Conservation (phyloP, 1,140 invertebrate species). For the Lepidostoma basale region DNA sequence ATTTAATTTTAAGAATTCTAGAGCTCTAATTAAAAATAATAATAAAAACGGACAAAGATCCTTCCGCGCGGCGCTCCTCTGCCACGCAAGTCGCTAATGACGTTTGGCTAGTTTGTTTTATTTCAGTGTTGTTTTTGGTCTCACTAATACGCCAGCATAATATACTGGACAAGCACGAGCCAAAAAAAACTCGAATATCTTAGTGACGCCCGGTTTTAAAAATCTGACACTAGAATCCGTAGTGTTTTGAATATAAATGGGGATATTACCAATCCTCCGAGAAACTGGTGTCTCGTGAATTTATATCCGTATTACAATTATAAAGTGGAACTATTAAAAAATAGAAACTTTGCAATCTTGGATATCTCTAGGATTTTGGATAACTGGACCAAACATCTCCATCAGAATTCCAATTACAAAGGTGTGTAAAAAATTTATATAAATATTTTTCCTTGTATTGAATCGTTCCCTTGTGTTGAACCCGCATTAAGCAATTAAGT, state of each 20-base stretch:
- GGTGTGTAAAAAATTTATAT: too few species aligned
- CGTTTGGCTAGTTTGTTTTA: conserved; percentile 21
- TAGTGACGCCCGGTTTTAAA: conserved; percentile 10
- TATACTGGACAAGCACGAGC: background rate
- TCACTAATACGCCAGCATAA: background rate
- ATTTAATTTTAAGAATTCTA: too few species aligned
- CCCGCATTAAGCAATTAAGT: too few species aligned
- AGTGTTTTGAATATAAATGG: conserved; percentile 22
- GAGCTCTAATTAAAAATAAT: too few species aligned
- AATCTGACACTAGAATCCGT: background rate
- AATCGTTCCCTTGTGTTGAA: too few species aligned
- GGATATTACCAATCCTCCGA: conserved; percentile 1
- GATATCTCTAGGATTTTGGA: background rate
- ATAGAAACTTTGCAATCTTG: background rate
- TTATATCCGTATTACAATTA: background rate
- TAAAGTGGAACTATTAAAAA: too few species aligned
- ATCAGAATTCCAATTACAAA: conserved; percentile 12
- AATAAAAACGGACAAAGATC: too few species aligned
- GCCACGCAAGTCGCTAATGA: conserved; percentile 3
- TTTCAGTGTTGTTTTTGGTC: conserved; percentile 21
- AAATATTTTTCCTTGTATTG: too few species aligned
- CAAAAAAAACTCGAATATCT: conserved; percentile 4
- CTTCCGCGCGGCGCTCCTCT: background rate
- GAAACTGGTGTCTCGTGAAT: background rate
- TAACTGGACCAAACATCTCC: background rate